phyloP scores from a whole-genome alignment of 1,140 invertebrate genomes.

The Cyclargus thomasi region DNA sequence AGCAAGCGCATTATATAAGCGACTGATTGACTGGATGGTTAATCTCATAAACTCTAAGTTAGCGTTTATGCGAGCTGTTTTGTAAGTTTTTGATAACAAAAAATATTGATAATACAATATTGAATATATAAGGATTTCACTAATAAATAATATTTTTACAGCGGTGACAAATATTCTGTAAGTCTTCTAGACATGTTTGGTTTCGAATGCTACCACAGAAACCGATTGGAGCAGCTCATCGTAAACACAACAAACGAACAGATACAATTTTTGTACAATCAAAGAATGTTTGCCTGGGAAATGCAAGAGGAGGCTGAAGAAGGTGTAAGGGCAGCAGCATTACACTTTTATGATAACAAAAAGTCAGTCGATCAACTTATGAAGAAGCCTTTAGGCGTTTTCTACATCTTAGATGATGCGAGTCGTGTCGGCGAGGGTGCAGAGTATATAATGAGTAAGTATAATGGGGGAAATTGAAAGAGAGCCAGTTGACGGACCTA shows the following conservation, averaged over 20 bases:
- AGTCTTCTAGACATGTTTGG: slow-evolving; percentile 91
- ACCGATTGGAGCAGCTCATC: slow-evolving; percentile 90
- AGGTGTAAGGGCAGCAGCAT: slow-evolving; percentile 81
- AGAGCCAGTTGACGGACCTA: no score
- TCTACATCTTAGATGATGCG: slow-evolving; percentile 93
- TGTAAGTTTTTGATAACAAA: slow-evolving; percentile 78
- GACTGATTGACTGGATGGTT: slow-evolving; percentile 92
- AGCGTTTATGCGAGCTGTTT: slow-evolving; percentile 84
- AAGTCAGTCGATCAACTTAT: slow-evolving; percentile 90
- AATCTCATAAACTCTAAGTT: slow-evolving; percentile 90
- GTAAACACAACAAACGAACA: slow-evolving; percentile 93
- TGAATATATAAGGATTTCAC: slow-evolving; percentile 19
- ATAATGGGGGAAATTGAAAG: no score
- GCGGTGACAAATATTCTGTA: slow-evolving; percentile 87
- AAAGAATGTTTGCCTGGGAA: slow-evolving; percentile 92
- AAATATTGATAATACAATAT: slow-evolving; percentile 15
- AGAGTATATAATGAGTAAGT: slow-evolving; percentile 71
- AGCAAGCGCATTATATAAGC: slow-evolving; percentile 84
- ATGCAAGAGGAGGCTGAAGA: slow-evolving; percentile 92
- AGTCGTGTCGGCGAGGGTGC: slow-evolving; percentile 80
- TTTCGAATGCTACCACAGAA: slow-evolving; percentile 92
- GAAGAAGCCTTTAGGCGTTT: slow-evolving; percentile 87
- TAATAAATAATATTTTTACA: slow-evolving; percentile 62
- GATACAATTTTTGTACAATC: slow-evolving; percentile 91
- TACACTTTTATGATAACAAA: slow-evolving; percentile 92